These are phyloP conservation scores for Ornithoptera priamus DNA, from an alignment of 2,888 invertebrate species.

Conservation along the genomic window DNA sequence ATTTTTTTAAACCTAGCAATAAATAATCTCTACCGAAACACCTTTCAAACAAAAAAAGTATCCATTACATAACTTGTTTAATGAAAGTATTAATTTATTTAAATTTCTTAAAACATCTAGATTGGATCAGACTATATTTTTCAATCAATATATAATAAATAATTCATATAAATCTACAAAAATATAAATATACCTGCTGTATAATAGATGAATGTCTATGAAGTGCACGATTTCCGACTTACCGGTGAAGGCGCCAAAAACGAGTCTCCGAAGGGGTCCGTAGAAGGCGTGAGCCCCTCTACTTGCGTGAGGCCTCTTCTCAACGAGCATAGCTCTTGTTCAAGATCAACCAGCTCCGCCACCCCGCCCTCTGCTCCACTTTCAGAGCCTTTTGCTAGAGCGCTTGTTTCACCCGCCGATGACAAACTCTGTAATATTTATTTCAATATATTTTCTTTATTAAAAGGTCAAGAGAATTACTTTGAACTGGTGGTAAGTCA, in stretches of 20 bases:
- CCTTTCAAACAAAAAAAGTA: too few relatives aligned
- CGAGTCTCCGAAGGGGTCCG: constrained; percentile 75
- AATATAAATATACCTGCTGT: too few relatives aligned
- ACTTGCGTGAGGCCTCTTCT: constrained; percentile 93
- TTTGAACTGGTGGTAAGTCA: too few relatives aligned
- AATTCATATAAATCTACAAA: too few relatives aligned
- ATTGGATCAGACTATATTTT: too few relatives aligned
- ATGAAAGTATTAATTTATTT: too few relatives aligned
- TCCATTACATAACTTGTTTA: too few relatives aligned
- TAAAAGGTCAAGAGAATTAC: too few relatives aligned
- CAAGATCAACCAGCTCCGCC: constrained; percentile 92
- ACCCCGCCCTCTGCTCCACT: constrained; percentile 81
- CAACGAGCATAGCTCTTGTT: constrained; percentile 91
- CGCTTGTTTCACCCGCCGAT: constrained; percentile 50
- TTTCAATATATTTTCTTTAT: background rate
- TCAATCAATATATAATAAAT: too few relatives aligned
- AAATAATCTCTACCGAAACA: too few relatives aligned
- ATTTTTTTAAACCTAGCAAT: too few relatives aligned
- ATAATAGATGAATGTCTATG: background rate
- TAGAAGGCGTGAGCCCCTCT: constrained; percentile 88
- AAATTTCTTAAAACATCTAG: too few relatives aligned
- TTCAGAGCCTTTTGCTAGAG: constrained; percentile 49
- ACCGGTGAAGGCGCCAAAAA: constrained; percentile 65
- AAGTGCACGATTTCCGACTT: constrained; percentile 13
- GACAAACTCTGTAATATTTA: constrained; percentile 29